These are phyloP conservation scores for Gymnarchus niloticus DNA, from an alignment of 2,113 vertebrate genomes.

Conservation along the genomic window DNA sequence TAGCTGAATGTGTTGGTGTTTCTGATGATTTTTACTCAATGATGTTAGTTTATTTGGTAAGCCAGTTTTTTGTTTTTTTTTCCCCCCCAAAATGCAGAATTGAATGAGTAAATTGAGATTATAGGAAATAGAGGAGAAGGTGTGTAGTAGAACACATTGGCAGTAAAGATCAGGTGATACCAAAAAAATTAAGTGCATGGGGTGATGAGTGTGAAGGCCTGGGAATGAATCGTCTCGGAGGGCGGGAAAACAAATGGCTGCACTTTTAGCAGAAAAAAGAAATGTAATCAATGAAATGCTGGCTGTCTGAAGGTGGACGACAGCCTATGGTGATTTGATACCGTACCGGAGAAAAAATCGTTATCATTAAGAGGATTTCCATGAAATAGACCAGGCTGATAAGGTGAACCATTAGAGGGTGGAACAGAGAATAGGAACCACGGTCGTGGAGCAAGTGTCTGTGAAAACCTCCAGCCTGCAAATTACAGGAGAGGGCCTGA, in stretches of 20 bases:
- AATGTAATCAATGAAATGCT: conserved; percentile 31
- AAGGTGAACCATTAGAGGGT: conserved; percentile 5
- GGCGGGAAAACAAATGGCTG: conserved; percentile 9
- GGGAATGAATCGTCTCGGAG: not conserved
- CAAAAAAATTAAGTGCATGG: conserved; percentile 11
- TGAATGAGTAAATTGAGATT: no score
- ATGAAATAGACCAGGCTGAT: not conserved
- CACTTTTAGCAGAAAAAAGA: conserved; percentile 16
- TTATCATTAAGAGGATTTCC: conserved; percentile 15
- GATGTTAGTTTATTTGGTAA: not conserved
- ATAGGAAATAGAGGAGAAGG: conserved; percentile 43
- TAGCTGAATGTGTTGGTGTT: not conserved
- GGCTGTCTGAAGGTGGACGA: conserved; percentile 11
- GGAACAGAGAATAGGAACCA: not conserved
- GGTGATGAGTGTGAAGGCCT: not conserved
- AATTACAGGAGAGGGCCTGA: not conserved
- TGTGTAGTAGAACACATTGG: conserved; percentile 30
- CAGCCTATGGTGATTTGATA: not conserved
- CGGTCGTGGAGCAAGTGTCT: not conserved
- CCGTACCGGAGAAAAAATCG: conserved; percentile 17
- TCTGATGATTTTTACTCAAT: not conserved
- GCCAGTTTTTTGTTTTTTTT: no score
- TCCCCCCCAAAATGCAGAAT: no score
- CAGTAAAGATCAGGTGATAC: conserved; percentile 50
- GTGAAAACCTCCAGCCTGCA: not conserved